These are phyloP conservation scores for Ciconia stormi DNA, from an alignment of 2,113 vertebrate genomes.

Conservation along the genomic window DNA sequence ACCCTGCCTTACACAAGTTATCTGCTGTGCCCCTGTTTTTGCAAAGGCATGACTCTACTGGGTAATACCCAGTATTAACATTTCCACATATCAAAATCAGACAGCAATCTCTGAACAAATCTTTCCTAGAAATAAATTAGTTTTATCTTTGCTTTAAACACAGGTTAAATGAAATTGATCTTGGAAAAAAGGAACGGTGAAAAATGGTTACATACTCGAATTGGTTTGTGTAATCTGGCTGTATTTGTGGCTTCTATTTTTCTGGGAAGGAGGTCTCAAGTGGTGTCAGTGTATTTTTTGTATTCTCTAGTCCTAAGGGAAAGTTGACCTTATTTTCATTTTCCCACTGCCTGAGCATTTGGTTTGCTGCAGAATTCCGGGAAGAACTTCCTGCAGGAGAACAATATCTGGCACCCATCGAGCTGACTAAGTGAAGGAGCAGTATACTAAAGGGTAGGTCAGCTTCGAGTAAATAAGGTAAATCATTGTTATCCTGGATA, in stretches of 20 bases:
- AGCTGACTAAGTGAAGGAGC: conserved; percentile 70
- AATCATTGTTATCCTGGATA: conserved; percentile 63
- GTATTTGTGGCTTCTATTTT: conserved; percentile 55
- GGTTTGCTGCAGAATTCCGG: conserved; percentile 73
- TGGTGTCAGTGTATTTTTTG: conserved; percentile 55
- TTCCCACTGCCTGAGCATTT: conserved; percentile 66
- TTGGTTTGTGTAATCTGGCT: conserved; percentile 33
- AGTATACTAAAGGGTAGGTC: conserved; percentile 68
- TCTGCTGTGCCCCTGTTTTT: background rate
- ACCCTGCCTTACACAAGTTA: conserved; percentile 13
- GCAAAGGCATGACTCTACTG: background rate
- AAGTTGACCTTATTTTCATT: conserved; percentile 74
- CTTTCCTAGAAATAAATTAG: background rate
- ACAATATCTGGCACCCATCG: conserved; percentile 70
- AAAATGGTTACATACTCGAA: conserved; percentile 38
- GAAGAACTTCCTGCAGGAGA: conserved; percentile 75
- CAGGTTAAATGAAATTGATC: background rate
- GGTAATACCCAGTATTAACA: background rate
- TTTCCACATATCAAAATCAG: background rate
- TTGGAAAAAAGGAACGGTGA: background rate
- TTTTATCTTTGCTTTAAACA: background rate
- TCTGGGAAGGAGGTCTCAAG: conserved; percentile 61
- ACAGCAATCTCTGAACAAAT: background rate
- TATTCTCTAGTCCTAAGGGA: conserved; percentile 67
- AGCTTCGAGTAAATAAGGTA: conserved; percentile 61